phyloP scores from a whole-genome alignment of 2,888 invertebrate genomes.

The Pterobdella sp. region DNA sequence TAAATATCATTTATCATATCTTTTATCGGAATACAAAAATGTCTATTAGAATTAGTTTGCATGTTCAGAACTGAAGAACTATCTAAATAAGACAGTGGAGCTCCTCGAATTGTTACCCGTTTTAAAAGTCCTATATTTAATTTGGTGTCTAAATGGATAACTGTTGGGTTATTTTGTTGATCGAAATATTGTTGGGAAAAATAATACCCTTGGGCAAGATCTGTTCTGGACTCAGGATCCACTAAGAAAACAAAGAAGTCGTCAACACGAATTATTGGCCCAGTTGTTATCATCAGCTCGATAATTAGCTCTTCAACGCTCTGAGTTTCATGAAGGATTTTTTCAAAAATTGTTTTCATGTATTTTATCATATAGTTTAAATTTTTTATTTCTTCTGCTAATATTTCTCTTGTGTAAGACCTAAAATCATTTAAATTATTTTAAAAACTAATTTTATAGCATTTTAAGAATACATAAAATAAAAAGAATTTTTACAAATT shows the following conservation, averaged over 20 bases:
- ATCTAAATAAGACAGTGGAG: not conserved
- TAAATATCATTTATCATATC: not conserved
- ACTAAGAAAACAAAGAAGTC: slow-evolving; percentile 4
- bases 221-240: slow-evolving; percentile 6
- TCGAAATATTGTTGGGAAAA: slow-evolving; percentile 1
- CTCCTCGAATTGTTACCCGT: not conserved
- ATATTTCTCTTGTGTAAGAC: not conserved
- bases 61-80: not conserved
- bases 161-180: not conserved
- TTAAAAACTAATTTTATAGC: not conserved
- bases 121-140: not conserved
- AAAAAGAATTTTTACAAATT: not conserved
- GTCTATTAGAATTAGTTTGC: not conserved
- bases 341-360: not conserved
- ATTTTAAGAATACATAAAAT: not conserved
- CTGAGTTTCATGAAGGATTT: not conserved
- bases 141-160: not conserved
- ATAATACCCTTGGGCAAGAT: not conserved
- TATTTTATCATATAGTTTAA: not conserved
- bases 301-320: not conserved
- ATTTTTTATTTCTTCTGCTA: not conserved
- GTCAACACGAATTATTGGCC: not conserved
- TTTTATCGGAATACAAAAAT: slow-evolving; percentile 3
- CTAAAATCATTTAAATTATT: not conserved
- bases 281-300: not conserved